Percentiles rank a stretch among this genome's conserved stretches.
Conservation (phyloP, 2,888 invertebrate genomes). For the Ptychoptera contaminata region DNA sequence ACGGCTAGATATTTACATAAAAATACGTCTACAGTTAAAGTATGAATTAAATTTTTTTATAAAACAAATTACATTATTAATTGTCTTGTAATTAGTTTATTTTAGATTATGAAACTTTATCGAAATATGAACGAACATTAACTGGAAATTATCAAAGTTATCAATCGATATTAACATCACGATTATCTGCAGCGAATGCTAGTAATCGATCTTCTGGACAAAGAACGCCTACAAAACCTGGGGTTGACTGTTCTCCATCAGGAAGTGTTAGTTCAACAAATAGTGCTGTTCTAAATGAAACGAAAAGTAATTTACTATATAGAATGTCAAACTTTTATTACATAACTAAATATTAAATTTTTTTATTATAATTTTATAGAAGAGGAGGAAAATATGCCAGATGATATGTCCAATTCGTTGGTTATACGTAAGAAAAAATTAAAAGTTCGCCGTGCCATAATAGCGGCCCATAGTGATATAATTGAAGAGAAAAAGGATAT, state of each 20-base stretch:
- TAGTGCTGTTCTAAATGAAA: slow-evolving; percentile 12
- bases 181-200: neutral
- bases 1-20: slow-evolving; percentile 39
- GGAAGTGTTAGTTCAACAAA: slow-evolving; percentile 24
- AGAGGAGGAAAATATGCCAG: slow-evolving; percentile 4
- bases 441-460: slow-evolving; percentile 29
- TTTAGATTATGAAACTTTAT: slow-evolving; percentile 36
- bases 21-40: slow-evolving; percentile 34
- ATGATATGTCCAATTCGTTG: slow-evolving; percentile 5
- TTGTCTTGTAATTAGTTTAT: slow-evolving; percentile 31
- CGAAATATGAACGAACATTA: slow-evolving; percentile 35
- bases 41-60: slow-evolving; percentile 12
- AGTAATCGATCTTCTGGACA: slow-evolving; percentile 3
- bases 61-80: neutral
- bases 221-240: slow-evolving; percentile 8
- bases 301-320: neutral
- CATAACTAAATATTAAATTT: slow-evolving; percentile 1
- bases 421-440: slow-evolving; percentile 16
- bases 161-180: slow-evolving; percentile 7
- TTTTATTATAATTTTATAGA: slow-evolving; percentile 1
- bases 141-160: slow-evolving; percentile 29
- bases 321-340: too few species aligned
- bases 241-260: slow-evolving; percentile 17
- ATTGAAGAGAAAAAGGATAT: slow-evolving; percentile 18
- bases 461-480: slow-evolving; percentile 30